Conservation (phyloP, 2,797 vertebrate genomes). For the Malacoctenus gilli region DNA sequence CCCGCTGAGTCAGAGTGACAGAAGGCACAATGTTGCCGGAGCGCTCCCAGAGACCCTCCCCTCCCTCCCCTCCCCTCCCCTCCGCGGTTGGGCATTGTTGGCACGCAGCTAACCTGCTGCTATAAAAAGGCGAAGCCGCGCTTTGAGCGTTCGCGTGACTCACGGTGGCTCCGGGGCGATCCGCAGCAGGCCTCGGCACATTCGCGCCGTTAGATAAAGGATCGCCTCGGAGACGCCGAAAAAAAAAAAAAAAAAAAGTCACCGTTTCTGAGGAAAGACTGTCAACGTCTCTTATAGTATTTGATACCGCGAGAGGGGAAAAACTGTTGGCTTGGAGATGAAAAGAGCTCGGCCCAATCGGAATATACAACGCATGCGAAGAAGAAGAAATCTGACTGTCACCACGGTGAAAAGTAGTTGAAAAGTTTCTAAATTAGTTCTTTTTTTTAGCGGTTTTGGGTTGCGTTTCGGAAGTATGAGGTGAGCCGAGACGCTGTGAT, state of each 20-base stretch:
- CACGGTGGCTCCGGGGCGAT: slow-evolving; percentile 53
- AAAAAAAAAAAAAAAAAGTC: too few species aligned
- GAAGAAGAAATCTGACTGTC: not conserved
- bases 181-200: slow-evolving; percentile 45
- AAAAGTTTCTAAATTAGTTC: not conserved
- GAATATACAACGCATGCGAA: not conserved
- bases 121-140: slow-evolving; percentile 58
- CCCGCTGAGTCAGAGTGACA: slow-evolving; percentile 32
- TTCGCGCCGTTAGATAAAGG: slow-evolving; percentile 56
- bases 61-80: too few species aligned
- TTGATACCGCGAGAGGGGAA: slow-evolving; percentile 8
- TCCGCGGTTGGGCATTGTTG: slow-evolving; percentile 63
- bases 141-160: slow-evolving; percentile 58
- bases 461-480: too few species aligned
- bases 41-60: slow-evolving; percentile 36
- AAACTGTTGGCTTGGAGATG: not conserved
- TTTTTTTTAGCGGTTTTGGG: not conserved
- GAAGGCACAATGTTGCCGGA: slow-evolving; percentile 36
- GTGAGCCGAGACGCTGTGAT: too few species aligned
- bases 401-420: not conserved
- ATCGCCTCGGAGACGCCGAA: slow-evolving; percentile 38
- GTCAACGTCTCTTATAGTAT: slow-evolving; percentile 21
- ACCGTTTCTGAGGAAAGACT: too few species aligned
- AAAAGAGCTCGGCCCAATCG: too few species aligned
- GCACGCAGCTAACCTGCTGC: slow-evolving; percentile 56